Evolutionary conservation across 2,888 invertebrate species (phyloP).

Genomic region (Periphyllus acericola): DNA sequence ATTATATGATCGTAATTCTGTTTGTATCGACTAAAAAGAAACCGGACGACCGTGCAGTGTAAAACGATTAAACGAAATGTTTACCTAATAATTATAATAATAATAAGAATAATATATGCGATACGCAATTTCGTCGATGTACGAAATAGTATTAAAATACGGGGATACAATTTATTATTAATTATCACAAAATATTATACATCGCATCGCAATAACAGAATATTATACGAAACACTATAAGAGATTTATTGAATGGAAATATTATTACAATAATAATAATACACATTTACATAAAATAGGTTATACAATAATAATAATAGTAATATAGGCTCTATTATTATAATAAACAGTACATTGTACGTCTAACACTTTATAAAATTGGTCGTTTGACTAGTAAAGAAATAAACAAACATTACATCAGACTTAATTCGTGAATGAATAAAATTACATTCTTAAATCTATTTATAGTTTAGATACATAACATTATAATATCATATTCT

Average conservation of each 20-base stretch:
- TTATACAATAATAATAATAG: conserved; percentile 18
- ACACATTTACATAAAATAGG: conserved; percentile 33
- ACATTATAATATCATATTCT: not conserved
- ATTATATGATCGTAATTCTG: not conserved
- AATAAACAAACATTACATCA: conserved; percentile 50
- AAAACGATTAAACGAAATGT: too few relatives aligned
- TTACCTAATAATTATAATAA: not conserved
- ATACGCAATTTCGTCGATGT: not conserved
- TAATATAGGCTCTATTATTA: conserved; percentile 28
- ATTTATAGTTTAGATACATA: conserved; percentile 12
- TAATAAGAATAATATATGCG: not conserved
- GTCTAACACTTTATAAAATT: conserved; percentile 31
- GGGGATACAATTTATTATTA: too few relatives aligned
- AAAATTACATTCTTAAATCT: conserved; percentile 25
- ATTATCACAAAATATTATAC: too few relatives aligned
- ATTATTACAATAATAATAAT: not conserved
- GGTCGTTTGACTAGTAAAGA: conserved; percentile 53
- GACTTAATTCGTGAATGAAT: conserved; percentile 57
- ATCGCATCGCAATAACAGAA: not conserved
- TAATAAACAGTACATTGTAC: not conserved
- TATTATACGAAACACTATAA: conserved; percentile 27
- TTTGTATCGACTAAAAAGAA: not conserved
- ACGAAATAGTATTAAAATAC: not conserved
- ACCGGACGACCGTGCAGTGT: too few relatives aligned
- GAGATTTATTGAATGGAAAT: conserved; percentile 43